Evolutionary conservation across 2,113 vertebrate genomes (phyloP), one percentile per base, ranked within the genome.

Genomic region (Eleginops maclovinus): DNA sequence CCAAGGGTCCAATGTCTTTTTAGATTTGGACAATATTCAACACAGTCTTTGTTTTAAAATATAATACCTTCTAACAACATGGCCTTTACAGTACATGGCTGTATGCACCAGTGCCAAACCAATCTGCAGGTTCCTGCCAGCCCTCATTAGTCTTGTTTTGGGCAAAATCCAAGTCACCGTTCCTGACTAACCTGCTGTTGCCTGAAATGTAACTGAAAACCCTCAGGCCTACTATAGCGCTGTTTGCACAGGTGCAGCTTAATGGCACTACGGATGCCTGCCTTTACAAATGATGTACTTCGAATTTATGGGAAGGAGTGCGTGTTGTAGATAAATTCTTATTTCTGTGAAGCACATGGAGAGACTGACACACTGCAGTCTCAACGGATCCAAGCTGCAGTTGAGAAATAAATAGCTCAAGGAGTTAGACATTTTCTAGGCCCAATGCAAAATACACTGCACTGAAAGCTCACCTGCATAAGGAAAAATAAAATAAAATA

Each of bases 171-270:
- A 70, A 56, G 67, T 41, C 40, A 66, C 28, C 2, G 1, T 31
- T 24, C 51, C 21, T 31, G 10, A 14, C 10, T 12, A 5, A 47
- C 41, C 51, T 53, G 53, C 58, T 69, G 17, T 65, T 49, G 47
- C 24, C 41, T 72, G 21, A 36, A 22, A 47, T 10, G 24, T 49
- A 55, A 69, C 63, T n/a, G 15, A 5, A 59, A 47, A 31, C n/a
- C 24, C 10, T n/a, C 7, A 50, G 63, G 17, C 22, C 24, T 46
- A 9, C 14, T 26, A 17, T 7, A 8, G 41, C 50, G 21, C 62
- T 14, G 28, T 75, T 46, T 66, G 59, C 31, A 64, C 43, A 56
- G 50, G 28, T 65, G 71, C 50, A 31, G 63, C n/a, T 55, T 46
- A 36, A 54, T 14, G 55, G 28, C 56, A 56, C 21, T 21, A 50